Evolutionary conservation across 2,888 invertebrate species (phyloP).

Genomic region (Glaucopsyche alexis): DNA sequence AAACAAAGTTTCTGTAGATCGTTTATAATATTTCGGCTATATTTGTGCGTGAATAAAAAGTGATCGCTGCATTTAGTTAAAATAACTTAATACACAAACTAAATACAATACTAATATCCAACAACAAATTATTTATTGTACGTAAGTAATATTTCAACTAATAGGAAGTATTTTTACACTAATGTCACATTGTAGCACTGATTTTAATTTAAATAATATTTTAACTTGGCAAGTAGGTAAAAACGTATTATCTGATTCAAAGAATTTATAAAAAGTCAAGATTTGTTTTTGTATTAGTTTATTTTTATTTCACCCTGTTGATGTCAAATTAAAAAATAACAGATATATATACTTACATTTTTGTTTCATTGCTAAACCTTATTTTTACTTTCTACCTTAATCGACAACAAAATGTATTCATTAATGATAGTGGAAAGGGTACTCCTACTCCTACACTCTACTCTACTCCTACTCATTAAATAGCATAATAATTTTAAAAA

Average conservation of each 20-base stretch:
- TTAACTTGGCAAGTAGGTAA: constrained; percentile 40
- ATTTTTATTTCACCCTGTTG: constrained; percentile 50
- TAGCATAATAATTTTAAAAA: too few species aligned
- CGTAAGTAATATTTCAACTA: constrained; percentile 34
- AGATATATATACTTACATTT: constrained; percentile 33
- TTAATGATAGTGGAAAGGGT: neutral
- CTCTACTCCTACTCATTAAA: too few species aligned
- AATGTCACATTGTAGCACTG: constrained; percentile 40
- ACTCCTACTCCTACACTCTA: too few species aligned
- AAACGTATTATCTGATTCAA: constrained; percentile 44
- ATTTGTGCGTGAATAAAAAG: constrained; percentile 19
- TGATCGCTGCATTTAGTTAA: constrained; percentile 26
- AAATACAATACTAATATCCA: constrained; percentile 23
- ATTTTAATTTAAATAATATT: constrained; percentile 34
- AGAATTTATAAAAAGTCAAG: constrained; percentile 45
- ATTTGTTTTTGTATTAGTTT: constrained; percentile 46
- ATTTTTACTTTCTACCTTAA: neutral
- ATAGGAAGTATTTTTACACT: constrained; percentile 44
- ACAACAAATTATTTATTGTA: constrained; percentile 28
- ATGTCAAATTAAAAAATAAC: constrained; percentile 47
- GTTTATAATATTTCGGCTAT: constrained; percentile 11
- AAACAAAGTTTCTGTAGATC: neutral
- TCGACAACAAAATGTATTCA: neutral
- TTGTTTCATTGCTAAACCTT: constrained; percentile 2
- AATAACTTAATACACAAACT: constrained; percentile 14